Conservation (phyloP, 2,797 vertebrate species). For the Miichthys miiuy region DNA sequence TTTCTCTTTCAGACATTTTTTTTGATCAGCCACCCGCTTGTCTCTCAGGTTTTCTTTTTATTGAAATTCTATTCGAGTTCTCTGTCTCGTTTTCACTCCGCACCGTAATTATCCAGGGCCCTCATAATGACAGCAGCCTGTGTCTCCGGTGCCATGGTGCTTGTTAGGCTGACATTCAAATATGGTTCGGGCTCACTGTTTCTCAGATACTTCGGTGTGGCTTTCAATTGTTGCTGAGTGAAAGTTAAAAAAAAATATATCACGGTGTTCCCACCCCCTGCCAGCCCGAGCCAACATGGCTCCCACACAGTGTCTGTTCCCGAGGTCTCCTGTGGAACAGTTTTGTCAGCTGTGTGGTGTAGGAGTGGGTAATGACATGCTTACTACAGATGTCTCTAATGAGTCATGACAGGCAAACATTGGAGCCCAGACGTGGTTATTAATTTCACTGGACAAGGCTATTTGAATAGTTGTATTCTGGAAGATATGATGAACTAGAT, state of each 20-base stretch:
- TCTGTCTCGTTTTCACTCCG: slow-evolving; percentile 52
- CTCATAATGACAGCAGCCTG: slow-evolving; percentile 47
- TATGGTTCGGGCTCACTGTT: slow-evolving; percentile 23
- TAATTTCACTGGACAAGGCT: slow-evolving; percentile 58
- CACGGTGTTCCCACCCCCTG: slow-evolving; percentile 15
- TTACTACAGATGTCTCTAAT: slow-evolving; percentile 70
- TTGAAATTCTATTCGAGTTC: slow-evolving; percentile 51
- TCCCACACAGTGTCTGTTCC: slow-evolving; percentile 63
- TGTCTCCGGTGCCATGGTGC: slow-evolving; percentile 33
- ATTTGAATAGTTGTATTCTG: slow-evolving; percentile 45
- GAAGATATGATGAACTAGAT: slow-evolving; percentile 21
- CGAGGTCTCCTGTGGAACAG: slow-evolving; percentile 63
- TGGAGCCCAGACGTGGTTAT: slow-evolving; percentile 52
- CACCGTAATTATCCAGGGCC: slow-evolving; percentile 60
- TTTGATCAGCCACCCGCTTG: slow-evolving; percentile 22
- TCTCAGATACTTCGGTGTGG: not conserved
- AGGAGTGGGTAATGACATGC: slow-evolving; percentile 74
- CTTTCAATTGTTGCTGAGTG: slow-evolving; percentile 17
- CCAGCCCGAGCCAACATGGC: slow-evolving; percentile 42
- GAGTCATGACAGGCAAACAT: slow-evolving; percentile 67
- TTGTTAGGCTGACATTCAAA: slow-evolving; percentile 67
- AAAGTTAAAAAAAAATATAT: slow-evolving; percentile 37
- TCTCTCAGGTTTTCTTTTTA: slow-evolving; percentile 43
- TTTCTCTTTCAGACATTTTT: slow-evolving; percentile 24
- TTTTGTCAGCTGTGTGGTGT: slow-evolving; percentile 74